Percentiles rank a stretch among this genome's conserved stretches.
Conservation (phyloP, 2,888 invertebrate genomes). For the Drosophila mimetica region DNA sequence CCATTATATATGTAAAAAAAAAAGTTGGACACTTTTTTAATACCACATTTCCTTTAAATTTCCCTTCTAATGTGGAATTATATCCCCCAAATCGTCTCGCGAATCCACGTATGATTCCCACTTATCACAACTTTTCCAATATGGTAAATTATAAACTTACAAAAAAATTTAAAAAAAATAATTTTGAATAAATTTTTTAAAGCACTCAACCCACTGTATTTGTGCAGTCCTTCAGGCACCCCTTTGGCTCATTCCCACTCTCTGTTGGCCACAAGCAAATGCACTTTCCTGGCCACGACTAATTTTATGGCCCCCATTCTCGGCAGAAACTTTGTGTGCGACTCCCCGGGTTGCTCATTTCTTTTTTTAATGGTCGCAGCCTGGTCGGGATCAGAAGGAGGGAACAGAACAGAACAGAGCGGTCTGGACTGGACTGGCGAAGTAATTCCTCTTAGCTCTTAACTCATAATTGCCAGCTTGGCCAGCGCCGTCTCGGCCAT, state of each 20-base stretch:
- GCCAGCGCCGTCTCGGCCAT: slow-evolving; percentile 56
- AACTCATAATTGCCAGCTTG: slow-evolving; percentile 72
- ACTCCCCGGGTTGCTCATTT: slow-evolving; percentile 39
- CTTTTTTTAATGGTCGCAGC: slow-evolving; percentile 60
- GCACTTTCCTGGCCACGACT: slow-evolving; percentile 59
- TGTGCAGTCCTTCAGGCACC: background rate
- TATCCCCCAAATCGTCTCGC: no score
- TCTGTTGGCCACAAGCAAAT: slow-evolving; percentile 47
- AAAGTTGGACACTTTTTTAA: no score
- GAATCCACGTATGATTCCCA: no score
- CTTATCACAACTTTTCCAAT: no score
- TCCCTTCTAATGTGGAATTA: no score
- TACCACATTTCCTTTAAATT: no score
- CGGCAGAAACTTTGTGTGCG: slow-evolving; percentile 60
- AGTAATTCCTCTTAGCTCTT: slow-evolving; percentile 75
- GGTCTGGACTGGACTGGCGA: slow-evolving; percentile 18
- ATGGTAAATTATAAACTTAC: no score
- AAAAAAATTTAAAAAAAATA: no score
- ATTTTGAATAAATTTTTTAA: background rate
- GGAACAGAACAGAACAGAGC: background rate
- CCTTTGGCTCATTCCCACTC: background rate
- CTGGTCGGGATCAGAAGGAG: slow-evolving; percentile 7
- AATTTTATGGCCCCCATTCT: slow-evolving; percentile 65
- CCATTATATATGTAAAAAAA: no score
- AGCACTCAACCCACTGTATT: background rate